These are phyloP conservation scores for Ciconia nigra DNA, from an alignment of 2,797 vertebrate genomes.

Conservation along the genomic window DNA sequence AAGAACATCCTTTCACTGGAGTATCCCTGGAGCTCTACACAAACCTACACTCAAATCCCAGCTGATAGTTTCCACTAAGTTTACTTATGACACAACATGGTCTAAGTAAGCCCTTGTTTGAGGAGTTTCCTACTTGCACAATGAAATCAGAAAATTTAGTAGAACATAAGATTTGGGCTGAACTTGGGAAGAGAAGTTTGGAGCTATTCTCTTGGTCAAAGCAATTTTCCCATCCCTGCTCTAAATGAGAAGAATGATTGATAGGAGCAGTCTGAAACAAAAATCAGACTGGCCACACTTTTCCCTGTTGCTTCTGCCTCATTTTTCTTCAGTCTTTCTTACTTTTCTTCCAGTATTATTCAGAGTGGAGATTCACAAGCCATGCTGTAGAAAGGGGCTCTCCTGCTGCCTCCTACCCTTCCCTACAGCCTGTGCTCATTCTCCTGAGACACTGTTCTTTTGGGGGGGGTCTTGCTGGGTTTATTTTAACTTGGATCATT, in stretches of 20 bases:
- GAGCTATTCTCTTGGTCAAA: background rate
- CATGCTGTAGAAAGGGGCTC: background rate
- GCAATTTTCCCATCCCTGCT: background rate
- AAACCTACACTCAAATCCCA: background rate
- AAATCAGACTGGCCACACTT: background rate
- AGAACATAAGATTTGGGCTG: background rate
- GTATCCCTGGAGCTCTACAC: background rate
- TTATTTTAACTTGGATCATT: background rate
- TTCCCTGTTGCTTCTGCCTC: background rate
- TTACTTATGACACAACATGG: background rate
- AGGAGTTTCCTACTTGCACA: background rate
- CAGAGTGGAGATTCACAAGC: background rate
- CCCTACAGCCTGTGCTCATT: background rate
- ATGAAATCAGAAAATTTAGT: background rate
- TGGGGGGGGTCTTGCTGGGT: background rate
- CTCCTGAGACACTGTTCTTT: background rate
- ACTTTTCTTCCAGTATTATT: background rate
- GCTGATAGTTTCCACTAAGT: background rate
- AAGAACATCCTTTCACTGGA: background rate
- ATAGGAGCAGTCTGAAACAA: background rate
- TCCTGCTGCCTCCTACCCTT: background rate
- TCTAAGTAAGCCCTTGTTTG: background rate
- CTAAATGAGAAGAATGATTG: background rate
- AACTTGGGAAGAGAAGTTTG: background rate
- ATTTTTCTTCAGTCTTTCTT: background rate